Conservation (phyloP, 2,797 vertebrate species). For the Schizopygopsis pylzovi region DNA sequence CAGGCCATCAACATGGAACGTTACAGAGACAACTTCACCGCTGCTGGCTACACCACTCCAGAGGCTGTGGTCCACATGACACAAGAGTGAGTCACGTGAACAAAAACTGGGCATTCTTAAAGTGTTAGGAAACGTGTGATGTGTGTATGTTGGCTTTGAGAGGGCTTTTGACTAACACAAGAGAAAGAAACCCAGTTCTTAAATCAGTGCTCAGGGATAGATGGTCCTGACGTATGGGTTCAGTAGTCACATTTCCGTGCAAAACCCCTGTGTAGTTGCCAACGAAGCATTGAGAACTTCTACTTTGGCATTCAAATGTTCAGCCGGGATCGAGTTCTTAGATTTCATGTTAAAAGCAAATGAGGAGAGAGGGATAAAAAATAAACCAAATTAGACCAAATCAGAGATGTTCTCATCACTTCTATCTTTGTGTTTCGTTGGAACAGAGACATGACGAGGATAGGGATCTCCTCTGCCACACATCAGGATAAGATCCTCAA, state of each 20-base stretch:
- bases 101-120: slow-evolving; percentile 7
- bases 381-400: slow-evolving; percentile 7
- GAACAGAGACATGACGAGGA: slow-evolving; percentile 92
- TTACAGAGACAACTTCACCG: slow-evolving; percentile 97
- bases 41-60: slow-evolving; percentile 93
- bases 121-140: slow-evolving; percentile 12
- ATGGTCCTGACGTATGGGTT: slow-evolving; percentile 12
- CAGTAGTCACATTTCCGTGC: slow-evolving; percentile 34
- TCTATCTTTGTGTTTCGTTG: slow-evolving; percentile 52
- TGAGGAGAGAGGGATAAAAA: slow-evolving; percentile 32
- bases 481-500: slow-evolving; percentile 96
- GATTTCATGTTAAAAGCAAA: slow-evolving; percentile 42
- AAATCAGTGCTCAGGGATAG: slow-evolving; percentile 32
- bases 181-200: slow-evolving; percentile 37
- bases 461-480: slow-evolving; percentile 87
- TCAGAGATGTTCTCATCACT: slow-evolving; percentile 33
- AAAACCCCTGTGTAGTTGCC: slow-evolving; percentile 20
- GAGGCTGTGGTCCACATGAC: slow-evolving; percentile 95
- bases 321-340: slow-evolving; percentile 27
- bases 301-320: slow-evolving; percentile 55
- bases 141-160: slow-evolving; percentile 32
- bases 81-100: slow-evolving; percentile 93
- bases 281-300: slow-evolving; percentile 29
- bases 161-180: slow-evolving; percentile 37
- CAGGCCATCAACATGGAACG: slow-evolving; percentile 95